Evolutionary conservation across 2,888 invertebrate genomes (phyloP).

Genomic region (Ophion ellenae): DNA sequence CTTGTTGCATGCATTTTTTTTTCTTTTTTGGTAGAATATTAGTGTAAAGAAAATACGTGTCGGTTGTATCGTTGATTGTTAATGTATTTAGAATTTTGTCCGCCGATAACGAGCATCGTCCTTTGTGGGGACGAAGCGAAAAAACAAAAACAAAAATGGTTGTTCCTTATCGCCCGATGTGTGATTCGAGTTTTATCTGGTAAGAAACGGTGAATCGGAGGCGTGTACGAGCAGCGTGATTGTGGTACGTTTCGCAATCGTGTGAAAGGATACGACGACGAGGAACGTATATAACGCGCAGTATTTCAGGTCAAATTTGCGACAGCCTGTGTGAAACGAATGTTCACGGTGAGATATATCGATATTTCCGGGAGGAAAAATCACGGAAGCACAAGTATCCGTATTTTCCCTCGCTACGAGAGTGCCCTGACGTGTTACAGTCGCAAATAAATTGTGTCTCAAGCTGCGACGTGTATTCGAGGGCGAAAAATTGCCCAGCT

Average conservation of each 20-base stretch:
- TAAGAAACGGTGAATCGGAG: constrained; percentile 45
- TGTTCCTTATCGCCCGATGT: constrained; percentile 2
- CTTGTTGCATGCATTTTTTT: constrained; percentile 66
- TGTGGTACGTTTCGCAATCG: neutral
- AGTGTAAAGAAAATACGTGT: constrained; percentile 64
- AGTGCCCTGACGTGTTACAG: neutral
- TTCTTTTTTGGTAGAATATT: constrained; percentile 61
- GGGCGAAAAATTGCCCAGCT: constrained; percentile 11
- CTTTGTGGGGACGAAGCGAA: constrained; percentile 9
- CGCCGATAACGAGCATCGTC: constrained; percentile 29
- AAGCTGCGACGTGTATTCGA: constrained; percentile 3
- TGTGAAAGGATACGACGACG: constrained; percentile 18
- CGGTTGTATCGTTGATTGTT: constrained; percentile 53
- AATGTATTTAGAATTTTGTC: constrained; percentile 39
- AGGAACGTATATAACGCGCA: constrained; percentile 8
- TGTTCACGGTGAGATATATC: neutral
- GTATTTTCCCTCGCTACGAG: neutral
- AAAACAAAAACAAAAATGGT: constrained; percentile 12
- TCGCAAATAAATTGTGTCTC: constrained; percentile 8
- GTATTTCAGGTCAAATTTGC: constrained; percentile 37
- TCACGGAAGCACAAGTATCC: neutral
- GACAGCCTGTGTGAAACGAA: neutral
- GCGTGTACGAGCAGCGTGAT: constrained; percentile 20
- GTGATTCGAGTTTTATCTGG: constrained; percentile 32
- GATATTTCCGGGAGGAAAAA: neutral